phyloP scores from a whole-genome alignment of 2,113 vertebrate species.

The Montifringilla adamsi region DNA sequence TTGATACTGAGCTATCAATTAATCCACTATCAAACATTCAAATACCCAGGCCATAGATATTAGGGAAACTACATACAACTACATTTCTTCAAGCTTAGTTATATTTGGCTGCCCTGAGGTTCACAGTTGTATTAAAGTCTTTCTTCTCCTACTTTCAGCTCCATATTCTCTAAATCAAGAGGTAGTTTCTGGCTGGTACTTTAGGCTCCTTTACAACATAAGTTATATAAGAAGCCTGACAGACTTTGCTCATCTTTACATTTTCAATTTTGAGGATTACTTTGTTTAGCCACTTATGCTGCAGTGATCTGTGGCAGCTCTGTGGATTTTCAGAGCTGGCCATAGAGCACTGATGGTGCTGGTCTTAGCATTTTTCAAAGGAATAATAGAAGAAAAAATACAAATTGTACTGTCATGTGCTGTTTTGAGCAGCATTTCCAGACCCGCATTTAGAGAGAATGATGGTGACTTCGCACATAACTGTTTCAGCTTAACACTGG shows the following conservation, averaged over 20 bases:
- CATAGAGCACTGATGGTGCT: background rate
- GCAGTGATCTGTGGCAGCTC: background rate
- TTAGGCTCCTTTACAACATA: background rate
- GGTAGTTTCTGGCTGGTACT: background rate
- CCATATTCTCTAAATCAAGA: background rate
- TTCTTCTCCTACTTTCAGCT: background rate
- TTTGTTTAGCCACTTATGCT: background rate
- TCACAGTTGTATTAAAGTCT: background rate
- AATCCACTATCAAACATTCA: background rate
- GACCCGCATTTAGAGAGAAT: background rate
- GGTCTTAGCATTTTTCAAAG: background rate
- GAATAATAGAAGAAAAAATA: background rate
- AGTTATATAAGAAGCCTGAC: background rate
- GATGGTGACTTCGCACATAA: too few species aligned
- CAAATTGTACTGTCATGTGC: background rate
- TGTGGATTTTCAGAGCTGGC: background rate
- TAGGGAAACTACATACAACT: background rate
- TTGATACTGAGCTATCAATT: background rate
- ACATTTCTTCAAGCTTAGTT: background rate
- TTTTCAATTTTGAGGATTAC: background rate
- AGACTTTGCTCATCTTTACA: background rate
- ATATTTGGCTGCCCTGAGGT: background rate
- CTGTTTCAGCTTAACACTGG: slow-evolving; percentile 5
- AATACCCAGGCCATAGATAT: background rate
- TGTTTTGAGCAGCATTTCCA: background rate